A percentile compares a stretch with the other conserved stretches of the same genome.
phyloP scores from a whole-genome alignment of 2,888 invertebrate genomes.

The Melikaiella ostensackeni region DNA sequence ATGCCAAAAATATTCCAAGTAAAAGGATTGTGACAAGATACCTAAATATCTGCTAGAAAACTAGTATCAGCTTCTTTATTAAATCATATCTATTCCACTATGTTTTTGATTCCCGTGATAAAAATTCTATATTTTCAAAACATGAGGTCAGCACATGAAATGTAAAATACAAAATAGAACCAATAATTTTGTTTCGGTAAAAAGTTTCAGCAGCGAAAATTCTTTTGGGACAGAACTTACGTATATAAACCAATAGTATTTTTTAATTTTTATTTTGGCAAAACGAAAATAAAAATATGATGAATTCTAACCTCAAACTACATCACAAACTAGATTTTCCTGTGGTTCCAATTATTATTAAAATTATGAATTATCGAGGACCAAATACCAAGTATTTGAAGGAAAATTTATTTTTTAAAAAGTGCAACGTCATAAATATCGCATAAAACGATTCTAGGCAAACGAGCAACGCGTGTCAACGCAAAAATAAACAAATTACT shows the following conservation, averaged over 20 bases:
- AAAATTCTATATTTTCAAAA: conserved; percentile 1
- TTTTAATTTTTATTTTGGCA: neutral
- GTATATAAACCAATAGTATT: neutral
- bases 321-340: neutral
- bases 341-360: neutral
- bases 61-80: too few species aligned
- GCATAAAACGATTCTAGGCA: neutral
- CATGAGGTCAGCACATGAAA: neutral
- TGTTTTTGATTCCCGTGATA: neutral
- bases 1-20: too few species aligned
- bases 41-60: too few species aligned
- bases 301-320: conserved; percentile 3
- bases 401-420: neutral
- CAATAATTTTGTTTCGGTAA: neutral
- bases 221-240: neutral
- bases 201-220: neutral
- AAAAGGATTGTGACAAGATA: too few species aligned
- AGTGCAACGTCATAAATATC: neutral
- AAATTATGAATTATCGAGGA: neutral
- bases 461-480: neutral
- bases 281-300: neutral
- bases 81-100: too few species aligned
- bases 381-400: neutral
- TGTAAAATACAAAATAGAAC: neutral
- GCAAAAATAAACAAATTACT: neutral